Base-by-base conservation (phyloP, 2,113 vertebrate genomes). In the Dipodomys merriami region DNA sequence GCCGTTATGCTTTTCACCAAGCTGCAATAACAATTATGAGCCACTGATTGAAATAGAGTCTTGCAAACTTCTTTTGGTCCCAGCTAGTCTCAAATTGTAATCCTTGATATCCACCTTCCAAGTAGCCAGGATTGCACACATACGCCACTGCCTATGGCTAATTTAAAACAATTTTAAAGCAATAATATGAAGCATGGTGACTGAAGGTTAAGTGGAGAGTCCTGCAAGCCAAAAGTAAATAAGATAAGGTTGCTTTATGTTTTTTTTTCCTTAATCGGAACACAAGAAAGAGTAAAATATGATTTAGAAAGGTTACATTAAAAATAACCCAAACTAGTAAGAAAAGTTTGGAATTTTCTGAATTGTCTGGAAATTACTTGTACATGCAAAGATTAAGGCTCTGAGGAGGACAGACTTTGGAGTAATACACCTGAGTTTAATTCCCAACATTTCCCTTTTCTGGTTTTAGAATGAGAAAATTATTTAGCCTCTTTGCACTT, bases 401-500 rank as follows among this genome's bases (percentile, higher is more conserved):
- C 30, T 7, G 13, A 79, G 33, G 22, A 27, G 60, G 18, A 62
- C 19, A 67, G 35, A 19, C n/a, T 77, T 29, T 19, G 29, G 13
- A 93, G 8, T 69, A 86, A 39, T 13, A 16, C n/a, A 81, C 25
- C 12, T 71, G 12, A 7, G 2, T 84, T 94, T 86, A 44, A 77
- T 89, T 92, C 7, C 18, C 60, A 94, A 9, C 20, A 77, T 22
- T 86, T 84, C 35, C 64, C 29, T 83, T 91, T 83, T 86, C 77
- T 94, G 77, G 27, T 23, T 78, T 8, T 74, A 91, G 30, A 91
- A 39, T 46, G 49, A 49, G 84, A 84, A 93, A 92, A 92, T 68
- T 68, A 72, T 15, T 62, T 77, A 77, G 73, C 72, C 74, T 84
- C 35, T 67, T 46, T 71, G 22, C 79, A n/a, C 23, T 95, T 95